Evolutionary conservation across 2,797 vertebrate species (phyloP).

Genomic region (Hydrophis major): DNA sequence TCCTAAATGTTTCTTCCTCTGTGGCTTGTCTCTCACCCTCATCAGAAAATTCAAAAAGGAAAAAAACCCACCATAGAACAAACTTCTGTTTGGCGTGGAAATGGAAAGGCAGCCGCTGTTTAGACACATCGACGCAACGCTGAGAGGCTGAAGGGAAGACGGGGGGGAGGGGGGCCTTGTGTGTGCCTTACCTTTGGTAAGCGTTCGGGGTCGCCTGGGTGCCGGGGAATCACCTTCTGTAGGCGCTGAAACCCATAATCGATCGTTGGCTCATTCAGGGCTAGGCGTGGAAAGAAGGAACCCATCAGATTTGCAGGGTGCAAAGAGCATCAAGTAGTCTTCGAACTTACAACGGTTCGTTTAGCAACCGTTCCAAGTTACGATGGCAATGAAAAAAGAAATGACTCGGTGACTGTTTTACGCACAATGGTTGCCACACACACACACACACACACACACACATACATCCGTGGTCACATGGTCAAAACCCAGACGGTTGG

Average conservation of each 20-base stretch:
- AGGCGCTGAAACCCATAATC: constrained; percentile 96
- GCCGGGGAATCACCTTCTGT: constrained; percentile 93
- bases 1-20: neutral
- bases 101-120: neutral
- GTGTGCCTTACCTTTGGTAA: constrained; percentile 85
- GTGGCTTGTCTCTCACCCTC: neutral
- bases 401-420: too few species aligned
- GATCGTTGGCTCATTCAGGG: constrained; percentile 93
- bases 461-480: too few species aligned
- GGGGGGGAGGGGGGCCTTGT: fast-evolving
- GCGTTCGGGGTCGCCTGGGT: constrained; percentile 91
- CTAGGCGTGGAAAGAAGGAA: constrained; percentile 58
- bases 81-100: neutral
- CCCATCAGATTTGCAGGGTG: neutral
- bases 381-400: neutral
- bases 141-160: neutral
- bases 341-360: too few species aligned
- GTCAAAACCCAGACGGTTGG: neutral
- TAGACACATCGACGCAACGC: fast-evolving
- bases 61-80: too few species aligned
- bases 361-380: too few species aligned
- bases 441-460: too few species aligned
- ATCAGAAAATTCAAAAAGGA: neutral
- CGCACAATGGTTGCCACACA: neutral
- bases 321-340: too few species aligned